Evolutionary conservation across 2,797 vertebrate species (phyloP), one percentile per base, ranked within the genome.

Genomic region (Columba guinea): DNA sequence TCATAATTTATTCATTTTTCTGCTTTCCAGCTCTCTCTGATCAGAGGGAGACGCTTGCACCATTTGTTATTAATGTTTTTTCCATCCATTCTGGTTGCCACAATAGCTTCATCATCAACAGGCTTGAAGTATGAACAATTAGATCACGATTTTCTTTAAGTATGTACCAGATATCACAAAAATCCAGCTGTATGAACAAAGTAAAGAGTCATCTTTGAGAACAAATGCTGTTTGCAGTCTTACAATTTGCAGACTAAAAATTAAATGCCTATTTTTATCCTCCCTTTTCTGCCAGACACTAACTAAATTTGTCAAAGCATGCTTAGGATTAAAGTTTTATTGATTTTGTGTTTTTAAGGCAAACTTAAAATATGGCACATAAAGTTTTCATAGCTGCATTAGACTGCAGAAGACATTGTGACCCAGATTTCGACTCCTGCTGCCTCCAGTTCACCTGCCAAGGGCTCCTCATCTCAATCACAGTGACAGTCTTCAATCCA

Each of bases 181-280:
- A 94, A 84, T 90, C 84, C 95, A 95, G 93, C 95, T 97, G 88
- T 86, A 74, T 52, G 92, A 90, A 89, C 94, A 90, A 94, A 91
- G 60, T 34, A 21, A 91, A 73, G 86, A 89, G 86, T 82, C 55
- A 32, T 84, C 74, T 76, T 27, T 24, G 39, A 89, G 84, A 93
- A 70, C 18, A 70, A 93, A 79, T 5, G 28, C 35, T 96, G 93
- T 96, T 94, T 96, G 92, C 92, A 94, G 27, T 88, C 88, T 95
- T 80, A 89, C 67, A 92, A 89, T 96, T 95, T 96, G 52, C 88
- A 95, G 88, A 73, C 59, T 95, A 79, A 95, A 96, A 94, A 79
- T 95, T 79, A 94, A 96, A 93, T 92, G 4, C 84, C 77, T 96
- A 84, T 95, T 96, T 97, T 95, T 97, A 87, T 84, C 84, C 77